Evolutionary conservation across 2,113 vertebrate species (phyloP).

Genomic region (Hymenochirus boettgeri): DNA sequence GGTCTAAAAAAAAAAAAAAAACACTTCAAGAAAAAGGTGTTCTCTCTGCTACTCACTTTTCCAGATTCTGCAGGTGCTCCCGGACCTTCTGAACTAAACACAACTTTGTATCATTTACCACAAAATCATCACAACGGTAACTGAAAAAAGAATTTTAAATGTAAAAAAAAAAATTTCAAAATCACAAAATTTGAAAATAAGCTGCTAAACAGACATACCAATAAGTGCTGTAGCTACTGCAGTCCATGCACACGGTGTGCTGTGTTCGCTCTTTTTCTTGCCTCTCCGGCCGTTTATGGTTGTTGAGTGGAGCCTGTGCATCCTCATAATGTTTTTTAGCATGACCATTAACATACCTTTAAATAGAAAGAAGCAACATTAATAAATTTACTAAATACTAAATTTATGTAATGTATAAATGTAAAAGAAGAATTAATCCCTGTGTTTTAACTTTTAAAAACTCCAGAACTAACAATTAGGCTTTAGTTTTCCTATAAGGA

Average conservation of each 20-base stretch:
- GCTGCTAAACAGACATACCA: slow-evolving; percentile 69
- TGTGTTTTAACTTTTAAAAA: no score
- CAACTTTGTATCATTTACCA: slow-evolving; percentile 93
- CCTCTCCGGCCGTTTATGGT: slow-evolving; percentile 82
- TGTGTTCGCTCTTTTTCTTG: slow-evolving; percentile 74
- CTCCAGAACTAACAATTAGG: no score
- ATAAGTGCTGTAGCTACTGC: slow-evolving; percentile 92
- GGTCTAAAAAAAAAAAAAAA: no score
- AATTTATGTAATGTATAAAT: no score
- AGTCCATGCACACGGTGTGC: slow-evolving; percentile 96
- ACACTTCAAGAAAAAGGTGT: no score
- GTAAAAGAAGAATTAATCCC: no score
- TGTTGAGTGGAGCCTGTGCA: slow-evolving; percentile 63
- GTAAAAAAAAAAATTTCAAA: background rate
- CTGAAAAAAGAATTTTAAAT: slow-evolving; percentile 54
- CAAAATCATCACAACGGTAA: slow-evolving; percentile 97
- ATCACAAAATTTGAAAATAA: background rate
- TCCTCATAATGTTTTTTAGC: slow-evolving; percentile 98
- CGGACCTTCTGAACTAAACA: slow-evolving; percentile 91
- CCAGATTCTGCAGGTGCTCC: slow-evolving; percentile 93
- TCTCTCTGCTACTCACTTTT: slow-evolving; percentile 77
- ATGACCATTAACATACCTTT: slow-evolving; percentile 96
- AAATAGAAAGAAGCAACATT: background rate
- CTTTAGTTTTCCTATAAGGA: no score
- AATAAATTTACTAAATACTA: no score